Percentiles rank a stretch among this genome's conserved stretches.
Evolutionary conservation across 2,113 vertebrate genomes (phyloP).

Genomic region (Murina feae): DNA sequence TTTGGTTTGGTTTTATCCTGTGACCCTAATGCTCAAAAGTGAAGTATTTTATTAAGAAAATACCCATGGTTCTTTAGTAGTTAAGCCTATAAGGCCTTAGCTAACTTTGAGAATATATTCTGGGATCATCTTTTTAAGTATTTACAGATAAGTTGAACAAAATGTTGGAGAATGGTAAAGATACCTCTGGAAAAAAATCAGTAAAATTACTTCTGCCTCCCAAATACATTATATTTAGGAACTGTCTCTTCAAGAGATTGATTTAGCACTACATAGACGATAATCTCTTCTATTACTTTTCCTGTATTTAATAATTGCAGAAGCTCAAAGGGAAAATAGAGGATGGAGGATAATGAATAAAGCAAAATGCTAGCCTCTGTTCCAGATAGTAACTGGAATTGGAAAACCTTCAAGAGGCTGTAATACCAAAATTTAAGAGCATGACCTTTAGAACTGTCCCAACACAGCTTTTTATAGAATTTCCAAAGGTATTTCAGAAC

Average conservation of each 20-base stretch:
- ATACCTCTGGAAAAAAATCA: neutral
- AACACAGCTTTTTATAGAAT: neutral
- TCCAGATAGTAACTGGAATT: neutral
- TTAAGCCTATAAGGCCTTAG: neutral
- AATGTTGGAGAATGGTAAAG: neutral
- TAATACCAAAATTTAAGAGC: neutral
- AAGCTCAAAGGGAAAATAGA: neutral
- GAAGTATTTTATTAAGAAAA: conserved; percentile 40
- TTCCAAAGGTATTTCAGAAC: neutral
- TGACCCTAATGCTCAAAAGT: neutral
- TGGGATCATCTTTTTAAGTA: neutral
- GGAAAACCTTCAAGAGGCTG: neutral
- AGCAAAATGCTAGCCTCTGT: neutral
- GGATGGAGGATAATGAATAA: neutral
- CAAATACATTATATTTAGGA: neutral
- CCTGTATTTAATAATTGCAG: neutral
- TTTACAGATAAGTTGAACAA: neutral
- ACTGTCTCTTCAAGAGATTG: neutral
- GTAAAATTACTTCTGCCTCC: neutral
- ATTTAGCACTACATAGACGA: neutral
- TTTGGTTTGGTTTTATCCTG: neutral
- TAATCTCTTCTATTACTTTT: neutral
- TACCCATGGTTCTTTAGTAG: neutral
- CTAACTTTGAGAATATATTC: neutral
- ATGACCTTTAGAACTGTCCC: neutral